These are phyloP conservation scores for Deilephila elpenor DNA, from an alignment of 2,888 invertebrate species.

Conservation along the genomic window DNA sequence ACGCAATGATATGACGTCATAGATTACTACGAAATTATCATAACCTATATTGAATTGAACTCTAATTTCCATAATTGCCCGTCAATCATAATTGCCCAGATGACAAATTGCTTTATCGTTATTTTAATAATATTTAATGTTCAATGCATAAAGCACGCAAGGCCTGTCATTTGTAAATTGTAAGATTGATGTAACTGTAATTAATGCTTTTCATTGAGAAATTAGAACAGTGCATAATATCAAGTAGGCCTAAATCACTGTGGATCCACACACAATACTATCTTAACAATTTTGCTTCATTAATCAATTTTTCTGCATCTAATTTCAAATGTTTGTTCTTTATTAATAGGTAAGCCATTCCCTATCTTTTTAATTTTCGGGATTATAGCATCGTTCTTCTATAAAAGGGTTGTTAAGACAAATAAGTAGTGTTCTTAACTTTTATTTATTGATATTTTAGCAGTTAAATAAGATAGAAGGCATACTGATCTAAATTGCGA, in stretches of 20 bases:
- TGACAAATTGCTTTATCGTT: conserved; percentile 17
- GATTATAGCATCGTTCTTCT: no score
- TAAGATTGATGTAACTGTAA: background rate
- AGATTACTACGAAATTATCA: background rate
- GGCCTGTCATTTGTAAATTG: background rate
- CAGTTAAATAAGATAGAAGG: no score
- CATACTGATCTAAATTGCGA: no score
- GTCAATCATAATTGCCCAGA: conserved; percentile 12
- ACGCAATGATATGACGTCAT: background rate
- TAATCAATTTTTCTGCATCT: no score
- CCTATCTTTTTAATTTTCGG: no score
- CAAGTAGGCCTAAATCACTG: no score
- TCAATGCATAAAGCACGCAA: conserved; percentile 4
- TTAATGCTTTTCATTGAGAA: background rate
- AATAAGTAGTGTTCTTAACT: no score
- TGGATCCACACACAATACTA: background rate
- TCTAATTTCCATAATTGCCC: conserved; percentile 19
- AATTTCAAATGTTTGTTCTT: no score
- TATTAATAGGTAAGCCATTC: no score
- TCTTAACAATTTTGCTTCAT: background rate
- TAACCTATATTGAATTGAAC: background rate
- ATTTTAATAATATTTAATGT: conserved; percentile 18
- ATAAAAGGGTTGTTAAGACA: no score
- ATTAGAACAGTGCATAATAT: no score
- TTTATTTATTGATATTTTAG: no score